Evolutionary conservation across 1,140 invertebrate genomes (phyloP), one percentile per base, ranked within the genome.

Genomic region (Procambarus virginalis): DNA sequence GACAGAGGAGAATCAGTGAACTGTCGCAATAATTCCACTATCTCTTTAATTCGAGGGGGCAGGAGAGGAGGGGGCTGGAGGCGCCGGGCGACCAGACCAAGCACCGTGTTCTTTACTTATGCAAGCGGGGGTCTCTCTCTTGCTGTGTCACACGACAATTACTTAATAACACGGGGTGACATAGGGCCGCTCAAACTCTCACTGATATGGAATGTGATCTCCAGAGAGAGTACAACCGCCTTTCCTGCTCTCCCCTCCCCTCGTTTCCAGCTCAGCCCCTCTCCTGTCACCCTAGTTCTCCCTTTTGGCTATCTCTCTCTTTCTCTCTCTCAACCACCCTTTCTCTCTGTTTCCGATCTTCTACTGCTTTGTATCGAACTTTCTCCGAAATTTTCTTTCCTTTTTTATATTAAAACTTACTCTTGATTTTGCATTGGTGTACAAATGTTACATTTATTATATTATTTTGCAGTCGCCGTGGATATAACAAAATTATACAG

Each of bases 111-210:
- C 64, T 84, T 78, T 84, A 89, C 84, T 84, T 89, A 89, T 64
- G 48, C 14, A 34, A 45, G 81, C 22, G 20, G 8, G 17, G 5
- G 22, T 51, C 20, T 34, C 81, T 73, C 20, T 73, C 20, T 34
- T 51, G 80, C 55, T 48, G 58, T 58, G 51, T 89, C 87, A 89
- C 17, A 70, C 73, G 87, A 89, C 87, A 89, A 89, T 89, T 89
- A 84, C 73, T 89, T 89, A 89, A 84, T 73, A 89, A 89, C 87
- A 46, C 87, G 45, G 81, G 45, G 87, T 89, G 87, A 89, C 87
- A 89, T 81, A 64, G 58, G 22, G 34, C 20, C 22, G 8, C 73
- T 77, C 87, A 51, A 60, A 84, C 73, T 77, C 22, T 12, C 78
- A 46, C 45, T 64, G 76, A 82, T 84, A 55, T 55, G 22, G 51